These are phyloP conservation scores for Squalus acanthias DNA, from an alignment of 2,797 vertebrate species.

Conservation along the genomic window DNA sequence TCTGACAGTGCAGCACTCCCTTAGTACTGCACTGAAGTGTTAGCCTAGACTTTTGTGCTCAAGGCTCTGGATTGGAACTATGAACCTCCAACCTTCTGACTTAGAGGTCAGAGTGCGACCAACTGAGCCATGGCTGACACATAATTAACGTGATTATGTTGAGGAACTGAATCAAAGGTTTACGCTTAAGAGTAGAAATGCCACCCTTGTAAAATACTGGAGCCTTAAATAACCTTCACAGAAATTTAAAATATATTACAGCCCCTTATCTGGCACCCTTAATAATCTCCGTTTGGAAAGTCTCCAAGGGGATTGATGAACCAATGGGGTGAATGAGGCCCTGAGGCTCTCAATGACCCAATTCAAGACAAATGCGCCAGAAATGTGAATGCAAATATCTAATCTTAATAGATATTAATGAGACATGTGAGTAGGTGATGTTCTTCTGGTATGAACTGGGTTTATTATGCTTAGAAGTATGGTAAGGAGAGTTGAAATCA, in stretches of 20 bases:
- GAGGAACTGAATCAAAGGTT: not conserved
- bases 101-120: not conserved
- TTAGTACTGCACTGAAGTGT: not conserved
- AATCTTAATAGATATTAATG: not conserved
- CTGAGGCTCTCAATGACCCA: not conserved
- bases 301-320: not conserved
- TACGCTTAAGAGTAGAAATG: not conserved
- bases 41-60: not conserved
- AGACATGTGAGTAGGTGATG: not conserved
- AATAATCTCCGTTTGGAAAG: not conserved
- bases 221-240: not conserved
- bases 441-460: not conserved
- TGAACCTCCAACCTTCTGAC: not conserved
- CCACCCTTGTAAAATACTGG: not conserved
- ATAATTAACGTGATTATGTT: not conserved
- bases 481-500: not conserved
- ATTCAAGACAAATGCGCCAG: not conserved
- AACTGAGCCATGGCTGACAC: not conserved
- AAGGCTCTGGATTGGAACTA: not conserved
- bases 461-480: not conserved
- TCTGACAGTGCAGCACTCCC: not conserved
- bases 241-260: not conserved
- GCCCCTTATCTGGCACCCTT: not conserved
- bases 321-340: not conserved
- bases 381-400: not conserved